phyloP scores from a whole-genome alignment of 2,797 vertebrate genomes.

The Streptopelia turtur region DNA sequence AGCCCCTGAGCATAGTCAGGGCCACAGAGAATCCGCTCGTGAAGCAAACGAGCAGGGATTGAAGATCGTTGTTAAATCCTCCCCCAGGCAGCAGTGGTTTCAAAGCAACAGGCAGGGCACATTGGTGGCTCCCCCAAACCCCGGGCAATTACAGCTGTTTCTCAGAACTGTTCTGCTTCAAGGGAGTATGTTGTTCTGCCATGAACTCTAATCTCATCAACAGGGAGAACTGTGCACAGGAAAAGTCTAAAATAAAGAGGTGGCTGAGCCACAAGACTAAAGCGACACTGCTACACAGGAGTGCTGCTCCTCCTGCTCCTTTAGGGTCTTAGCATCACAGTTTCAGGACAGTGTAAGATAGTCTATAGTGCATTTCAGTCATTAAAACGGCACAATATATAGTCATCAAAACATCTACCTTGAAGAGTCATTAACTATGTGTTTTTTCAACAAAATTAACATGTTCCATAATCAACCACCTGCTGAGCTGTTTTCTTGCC shows the following conservation, averaged over 20 bases:
- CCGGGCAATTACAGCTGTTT: background rate
- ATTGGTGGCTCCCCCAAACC: background rate
- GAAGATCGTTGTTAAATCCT: background rate
- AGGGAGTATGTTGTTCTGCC: fast-evolving
- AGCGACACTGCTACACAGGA: background rate
- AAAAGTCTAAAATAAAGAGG: background rate
- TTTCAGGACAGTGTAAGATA: background rate
- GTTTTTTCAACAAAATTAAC: conserved; percentile 3
- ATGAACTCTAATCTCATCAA: background rate
- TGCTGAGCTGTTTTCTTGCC: background rate
- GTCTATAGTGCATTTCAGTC: background rate
- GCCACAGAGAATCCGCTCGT: background rate
- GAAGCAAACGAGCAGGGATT: background rate
- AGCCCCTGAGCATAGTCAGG: background rate
- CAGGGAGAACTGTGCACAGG: background rate
- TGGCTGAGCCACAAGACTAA: background rate
- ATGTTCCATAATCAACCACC: background rate
- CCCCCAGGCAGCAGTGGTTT: background rate
- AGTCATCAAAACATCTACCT: background rate
- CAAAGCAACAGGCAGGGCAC: fast-evolving
- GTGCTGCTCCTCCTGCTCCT: background rate
- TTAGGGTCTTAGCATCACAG: background rate
- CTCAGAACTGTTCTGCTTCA: background rate
- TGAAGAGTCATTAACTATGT: background rate
- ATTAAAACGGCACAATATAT: background rate